Evolutionary conservation across 2,797 vertebrate species (phyloP), one percentile per base, ranked within the genome.

Genomic region (Gadopsis marmoratus): DNA sequence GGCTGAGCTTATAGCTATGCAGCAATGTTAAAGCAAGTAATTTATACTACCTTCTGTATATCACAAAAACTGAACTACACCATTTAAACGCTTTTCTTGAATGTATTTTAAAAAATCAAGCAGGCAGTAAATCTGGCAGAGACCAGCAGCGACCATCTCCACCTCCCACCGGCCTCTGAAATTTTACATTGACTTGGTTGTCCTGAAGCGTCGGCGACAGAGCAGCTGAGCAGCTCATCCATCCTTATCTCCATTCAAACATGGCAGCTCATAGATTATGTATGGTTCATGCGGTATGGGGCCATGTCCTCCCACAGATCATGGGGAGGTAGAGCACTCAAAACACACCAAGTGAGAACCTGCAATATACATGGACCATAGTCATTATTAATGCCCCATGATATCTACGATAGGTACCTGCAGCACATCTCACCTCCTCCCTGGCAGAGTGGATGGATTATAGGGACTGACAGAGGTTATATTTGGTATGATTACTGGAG

Each of bases 231-330:
- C 55, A 39, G n/a, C 66, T 79, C 76, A 47, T 23, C 71, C 48
- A 29, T 73, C 78, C 74, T 79, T 79, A 79, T 84, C 83, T 81
- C 79, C 71, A 65, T 82, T 88, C 81, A 88, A 85, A 85, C 83
- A 72, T 76, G 78, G 81, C 77, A 85, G 67, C 83, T 91, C 84
- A 86, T 88, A 79, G 84, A 90, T 90, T 85, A 92, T 93, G 88
- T 37, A 89, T 89, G 81, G 77, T 76, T 87, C 65, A 80, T 81
- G 86, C 53, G 11, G 79, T 83, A 79, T 78, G 61, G 54, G 71
- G 58, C 77, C 63, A 23, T 77, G 71, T 89, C 71, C 84, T 71
- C 68, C 77, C 70, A 86, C 86, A 74, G 72, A 89, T 87, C 80
- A 78, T 54, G 71, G 62, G 51, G 78, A 88, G 79, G 54, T 64